Conservation (phyloP, 2,113 vertebrate genomes). For the Leptosomus discolor region DNA sequence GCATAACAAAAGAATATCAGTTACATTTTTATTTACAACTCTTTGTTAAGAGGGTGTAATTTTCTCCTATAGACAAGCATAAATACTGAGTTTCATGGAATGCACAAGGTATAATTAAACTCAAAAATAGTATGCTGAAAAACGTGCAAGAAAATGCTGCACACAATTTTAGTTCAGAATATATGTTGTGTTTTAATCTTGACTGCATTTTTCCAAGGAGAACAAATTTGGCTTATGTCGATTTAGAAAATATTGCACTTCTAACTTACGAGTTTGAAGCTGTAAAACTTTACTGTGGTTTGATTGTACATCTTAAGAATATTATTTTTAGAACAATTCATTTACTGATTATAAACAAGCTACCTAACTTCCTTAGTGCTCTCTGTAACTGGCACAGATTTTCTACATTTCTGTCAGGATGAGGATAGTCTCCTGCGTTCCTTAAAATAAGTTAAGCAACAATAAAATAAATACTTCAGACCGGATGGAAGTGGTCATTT, state of each 20-base stretch:
- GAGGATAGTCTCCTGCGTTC: constrained; percentile 5
- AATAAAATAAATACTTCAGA: background rate
- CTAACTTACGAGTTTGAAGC: background rate
- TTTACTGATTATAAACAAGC: constrained; percentile 25
- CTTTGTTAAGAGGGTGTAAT: background rate
- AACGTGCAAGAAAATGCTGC: background rate
- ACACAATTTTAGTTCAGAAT: background rate
- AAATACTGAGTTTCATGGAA: background rate
- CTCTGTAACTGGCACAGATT: background rate
- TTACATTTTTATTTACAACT: background rate
- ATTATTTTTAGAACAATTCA: constrained; percentile 20
- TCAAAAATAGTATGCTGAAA: background rate
- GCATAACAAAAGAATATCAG: background rate
- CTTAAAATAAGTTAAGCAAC: constrained; percentile 8
- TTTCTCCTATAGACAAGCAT: background rate
- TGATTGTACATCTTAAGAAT: background rate
- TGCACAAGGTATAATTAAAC: background rate
- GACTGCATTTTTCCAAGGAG: constrained; percentile 5
- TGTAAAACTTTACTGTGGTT: background rate
- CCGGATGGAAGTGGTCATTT: background rate
- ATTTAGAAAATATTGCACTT: constrained; percentile 12
- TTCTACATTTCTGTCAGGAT: constrained; percentile 9
- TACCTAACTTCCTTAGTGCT: constrained; percentile 25
- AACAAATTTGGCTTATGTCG: background rate
- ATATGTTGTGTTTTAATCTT: background rate